These are phyloP conservation scores for Augochlorella aurata DNA, from an alignment of 2,888 invertebrate species.

Conservation along the genomic window DNA sequence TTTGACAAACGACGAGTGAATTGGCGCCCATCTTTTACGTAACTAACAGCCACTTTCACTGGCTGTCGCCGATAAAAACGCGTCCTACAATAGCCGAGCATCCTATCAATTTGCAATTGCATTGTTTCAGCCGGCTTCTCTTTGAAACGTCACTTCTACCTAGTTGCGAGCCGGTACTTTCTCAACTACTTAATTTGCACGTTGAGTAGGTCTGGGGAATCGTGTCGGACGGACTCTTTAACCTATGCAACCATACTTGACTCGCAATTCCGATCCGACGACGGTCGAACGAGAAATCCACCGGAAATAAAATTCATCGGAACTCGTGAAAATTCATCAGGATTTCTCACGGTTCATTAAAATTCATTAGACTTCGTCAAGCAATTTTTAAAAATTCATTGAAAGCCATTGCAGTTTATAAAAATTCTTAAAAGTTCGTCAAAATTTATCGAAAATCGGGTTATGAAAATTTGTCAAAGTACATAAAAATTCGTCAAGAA, in stretches of 20 bases:
- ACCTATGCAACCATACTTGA: background rate
- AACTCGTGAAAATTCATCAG: too few relatives aligned
- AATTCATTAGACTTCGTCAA: too few relatives aligned
- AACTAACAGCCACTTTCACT: slow-evolving; percentile 35
- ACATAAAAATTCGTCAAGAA: too few relatives aligned
- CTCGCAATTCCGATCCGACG: background rate
- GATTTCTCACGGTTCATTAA: too few relatives aligned
- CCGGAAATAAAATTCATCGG: too few relatives aligned
- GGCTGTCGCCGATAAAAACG: slow-evolving; percentile 32
- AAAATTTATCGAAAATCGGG: too few relatives aligned
- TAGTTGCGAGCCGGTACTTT: slow-evolving; percentile 34
- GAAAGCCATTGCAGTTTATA: too few relatives aligned
- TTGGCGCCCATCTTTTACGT: slow-evolving; percentile 18
- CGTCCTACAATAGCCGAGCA: slow-evolving; percentile 29
- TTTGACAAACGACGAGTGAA: slow-evolving; percentile 6
- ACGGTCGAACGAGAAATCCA: background rate
- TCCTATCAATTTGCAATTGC: slow-evolving; percentile 42
- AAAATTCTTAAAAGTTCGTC: too few relatives aligned
- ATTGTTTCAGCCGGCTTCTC: slow-evolving; percentile 34
- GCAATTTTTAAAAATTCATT: too few relatives aligned
- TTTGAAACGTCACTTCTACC: slow-evolving; percentile 24
- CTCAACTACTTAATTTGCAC: slow-evolving; percentile 37
- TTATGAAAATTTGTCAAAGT: too few relatives aligned
- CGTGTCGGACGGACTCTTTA: background rate
- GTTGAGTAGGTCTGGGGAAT: slow-evolving; percentile 5